Evolutionary conservation across 2,797 vertebrate genomes (phyloP).

Genomic region (Lepilemur ruficaudatus): DNA sequence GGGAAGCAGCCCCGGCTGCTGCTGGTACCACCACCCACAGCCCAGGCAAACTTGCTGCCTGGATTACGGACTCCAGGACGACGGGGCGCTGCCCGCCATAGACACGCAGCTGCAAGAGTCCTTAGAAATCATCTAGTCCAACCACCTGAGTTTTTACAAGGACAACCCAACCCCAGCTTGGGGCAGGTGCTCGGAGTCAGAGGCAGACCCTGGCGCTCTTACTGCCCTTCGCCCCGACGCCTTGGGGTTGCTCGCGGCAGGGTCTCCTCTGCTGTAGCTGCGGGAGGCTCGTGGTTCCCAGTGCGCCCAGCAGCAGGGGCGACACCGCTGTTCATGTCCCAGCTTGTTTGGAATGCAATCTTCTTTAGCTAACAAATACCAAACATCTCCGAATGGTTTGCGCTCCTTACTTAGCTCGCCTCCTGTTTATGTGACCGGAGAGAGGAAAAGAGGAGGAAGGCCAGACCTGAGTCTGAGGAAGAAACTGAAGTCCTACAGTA

Average conservation of each 20-base stretch:
- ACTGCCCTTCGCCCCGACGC: too few relatives aligned
- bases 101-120: not conserved
- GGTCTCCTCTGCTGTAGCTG: too few relatives aligned
- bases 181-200: not conserved
- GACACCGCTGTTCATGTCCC: too few relatives aligned
- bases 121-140: slow-evolving; percentile 32
- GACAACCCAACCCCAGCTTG: not conserved
- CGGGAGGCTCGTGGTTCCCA: too few relatives aligned
- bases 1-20: not conserved
- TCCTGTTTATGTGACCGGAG: not conserved
- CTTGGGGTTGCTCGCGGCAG: too few relatives aligned
- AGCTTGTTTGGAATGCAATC: not conserved
- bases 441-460: not conserved
- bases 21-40: not conserved
- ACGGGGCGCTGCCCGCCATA: not conserved
- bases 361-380: not conserved
- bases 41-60: not conserved
- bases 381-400: not conserved
- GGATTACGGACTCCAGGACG: not conserved
- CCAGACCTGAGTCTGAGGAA: not conserved
- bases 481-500: not conserved
- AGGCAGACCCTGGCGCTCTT: too few relatives aligned
- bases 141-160: not conserved
- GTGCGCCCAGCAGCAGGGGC: too few relatives aligned
- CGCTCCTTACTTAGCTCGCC: not conserved